These are phyloP conservation scores for Protomyctophum bolini DNA, from an alignment of 2,113 vertebrate species.

Conservation along the genomic window DNA sequence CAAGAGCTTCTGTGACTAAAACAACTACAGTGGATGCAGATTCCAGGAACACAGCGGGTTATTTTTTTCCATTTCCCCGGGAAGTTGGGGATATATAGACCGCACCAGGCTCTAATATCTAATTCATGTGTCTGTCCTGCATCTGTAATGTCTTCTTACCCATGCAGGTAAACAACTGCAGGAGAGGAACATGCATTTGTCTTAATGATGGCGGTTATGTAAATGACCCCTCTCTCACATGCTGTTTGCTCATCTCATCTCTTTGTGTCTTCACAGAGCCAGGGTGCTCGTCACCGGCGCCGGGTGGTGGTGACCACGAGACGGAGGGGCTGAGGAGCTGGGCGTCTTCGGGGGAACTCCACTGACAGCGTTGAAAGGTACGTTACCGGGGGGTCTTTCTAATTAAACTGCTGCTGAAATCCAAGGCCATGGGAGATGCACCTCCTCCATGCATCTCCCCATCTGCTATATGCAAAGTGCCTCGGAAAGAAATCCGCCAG, in stretches of 20 bases:
- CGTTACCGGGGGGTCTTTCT: slow-evolving; percentile 73
- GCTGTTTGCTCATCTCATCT: slow-evolving; percentile 42
- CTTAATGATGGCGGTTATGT: slow-evolving; percentile 58
- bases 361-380: slow-evolving; percentile 66
- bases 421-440: slow-evolving; percentile 50
- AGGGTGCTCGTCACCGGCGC: slow-evolving; percentile 40
- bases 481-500: slow-evolving; percentile 63
- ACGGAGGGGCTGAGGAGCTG: slow-evolving; percentile 49
- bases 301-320: slow-evolving; percentile 55
- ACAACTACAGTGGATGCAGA: too few relatives aligned
- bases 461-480: slow-evolving; percentile 65
- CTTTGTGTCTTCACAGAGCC: slow-evolving; percentile 48
- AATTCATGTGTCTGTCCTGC: slow-evolving; percentile 10
- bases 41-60: too few relatives aligned
- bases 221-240: slow-evolving; percentile 56
- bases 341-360: slow-evolving; percentile 55
- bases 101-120: too few relatives aligned
- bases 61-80: too few relatives aligned
- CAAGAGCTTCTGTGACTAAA: too few relatives aligned
- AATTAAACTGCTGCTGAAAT: slow-evolving; percentile 76
- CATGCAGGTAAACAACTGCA: slow-evolving; percentile 44
- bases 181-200: slow-evolving; percentile 31
- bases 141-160: not conserved
- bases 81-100: too few relatives aligned
- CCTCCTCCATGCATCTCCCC: slow-evolving; percentile 69